Evolutionary conservation across 1,140 invertebrate genomes (phyloP).

Genomic region (Mercenaria mercenaria): DNA sequence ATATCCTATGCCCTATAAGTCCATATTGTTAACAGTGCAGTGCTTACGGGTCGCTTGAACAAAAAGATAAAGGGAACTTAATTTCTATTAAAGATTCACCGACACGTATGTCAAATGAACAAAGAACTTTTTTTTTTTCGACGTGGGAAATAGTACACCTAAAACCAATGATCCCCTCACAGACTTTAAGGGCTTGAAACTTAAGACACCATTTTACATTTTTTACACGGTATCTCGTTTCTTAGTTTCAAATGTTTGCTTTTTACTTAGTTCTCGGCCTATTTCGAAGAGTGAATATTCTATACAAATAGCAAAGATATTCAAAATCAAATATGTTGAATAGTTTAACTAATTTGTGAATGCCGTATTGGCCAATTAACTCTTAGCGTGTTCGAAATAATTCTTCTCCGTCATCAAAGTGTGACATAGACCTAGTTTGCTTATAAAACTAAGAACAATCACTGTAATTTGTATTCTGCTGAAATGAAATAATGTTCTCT

Average conservation of each 20-base stretch:
- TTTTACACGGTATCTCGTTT: background rate
- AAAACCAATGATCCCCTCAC: background rate
- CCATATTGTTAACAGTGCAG: background rate
- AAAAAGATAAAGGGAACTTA: background rate
- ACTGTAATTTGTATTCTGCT: no score
- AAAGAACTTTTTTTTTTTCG: background rate
- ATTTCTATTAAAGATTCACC: background rate
- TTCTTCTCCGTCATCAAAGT: no score
- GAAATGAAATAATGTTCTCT: no score
- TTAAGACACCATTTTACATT: background rate
- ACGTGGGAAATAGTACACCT: background rate
- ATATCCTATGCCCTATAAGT: background rate
- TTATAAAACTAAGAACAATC: no score
- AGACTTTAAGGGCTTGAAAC: background rate
- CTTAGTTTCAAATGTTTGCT: slow-evolving; percentile 13
- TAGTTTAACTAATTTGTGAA: background rate
- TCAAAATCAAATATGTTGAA: background rate
- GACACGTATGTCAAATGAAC: background rate
- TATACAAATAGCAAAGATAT: background rate
- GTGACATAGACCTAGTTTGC: no score
- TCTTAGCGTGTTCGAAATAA: no score
- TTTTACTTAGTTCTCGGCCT: background rate
- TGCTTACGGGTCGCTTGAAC: background rate
- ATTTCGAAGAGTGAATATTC: background rate
- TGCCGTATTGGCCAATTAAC: background rate